Percentiles rank a stretch among this genome's conserved stretches.
phyloP scores from a whole-genome alignment of 1,140 invertebrate genomes.

The Microplitis demolitor region DNA sequence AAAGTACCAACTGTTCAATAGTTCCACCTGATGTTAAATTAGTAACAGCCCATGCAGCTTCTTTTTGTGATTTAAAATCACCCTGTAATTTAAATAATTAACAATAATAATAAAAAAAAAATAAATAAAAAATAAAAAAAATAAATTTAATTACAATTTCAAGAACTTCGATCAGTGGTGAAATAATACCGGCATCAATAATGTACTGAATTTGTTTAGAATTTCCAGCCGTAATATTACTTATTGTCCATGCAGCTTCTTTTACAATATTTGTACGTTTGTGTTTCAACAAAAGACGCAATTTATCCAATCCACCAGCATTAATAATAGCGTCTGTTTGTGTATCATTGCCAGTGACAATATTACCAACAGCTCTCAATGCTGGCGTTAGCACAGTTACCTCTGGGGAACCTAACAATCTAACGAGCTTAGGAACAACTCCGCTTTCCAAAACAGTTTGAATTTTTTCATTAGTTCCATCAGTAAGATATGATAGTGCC shows the following conservation, averaged over 20 bases:
- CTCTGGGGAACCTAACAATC: constrained; percentile 74
- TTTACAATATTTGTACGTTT: constrained; percentile 74
- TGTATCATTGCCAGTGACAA: constrained; percentile 80
- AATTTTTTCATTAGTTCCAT: constrained; percentile 93
- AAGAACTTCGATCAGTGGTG: constrained; percentile 73
- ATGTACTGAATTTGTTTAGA: constrained; percentile 75
- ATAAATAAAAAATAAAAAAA: neutral
- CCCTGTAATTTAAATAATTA: constrained; percentile 62
- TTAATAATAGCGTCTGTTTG: constrained; percentile 92
- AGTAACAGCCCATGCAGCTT: constrained; percentile 81
- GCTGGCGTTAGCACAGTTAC: constrained; percentile 86
- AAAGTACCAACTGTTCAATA: constrained; percentile 68
- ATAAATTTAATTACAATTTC: constrained; percentile 60
- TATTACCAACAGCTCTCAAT: constrained; percentile 85
- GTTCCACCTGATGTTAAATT: constrained; percentile 80
- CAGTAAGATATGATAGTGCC: constrained; percentile 95
- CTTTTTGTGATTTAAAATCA: constrained; percentile 79
- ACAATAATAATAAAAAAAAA: constrained; percentile 19
- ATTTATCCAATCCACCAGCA: constrained; percentile 75
- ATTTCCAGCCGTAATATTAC: constrained; percentile 83
- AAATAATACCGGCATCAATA: constrained; percentile 72
- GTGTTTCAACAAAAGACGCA: constrained; percentile 77
- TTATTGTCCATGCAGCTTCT: constrained; percentile 84
- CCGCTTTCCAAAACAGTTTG: constrained; percentile 77
- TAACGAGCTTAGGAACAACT: constrained; percentile 77